Evolutionary conservation across 2,888 invertebrate genomes (phyloP), one percentile per base, ranked within the genome.

Genomic region (Sialis lutaria): DNA sequence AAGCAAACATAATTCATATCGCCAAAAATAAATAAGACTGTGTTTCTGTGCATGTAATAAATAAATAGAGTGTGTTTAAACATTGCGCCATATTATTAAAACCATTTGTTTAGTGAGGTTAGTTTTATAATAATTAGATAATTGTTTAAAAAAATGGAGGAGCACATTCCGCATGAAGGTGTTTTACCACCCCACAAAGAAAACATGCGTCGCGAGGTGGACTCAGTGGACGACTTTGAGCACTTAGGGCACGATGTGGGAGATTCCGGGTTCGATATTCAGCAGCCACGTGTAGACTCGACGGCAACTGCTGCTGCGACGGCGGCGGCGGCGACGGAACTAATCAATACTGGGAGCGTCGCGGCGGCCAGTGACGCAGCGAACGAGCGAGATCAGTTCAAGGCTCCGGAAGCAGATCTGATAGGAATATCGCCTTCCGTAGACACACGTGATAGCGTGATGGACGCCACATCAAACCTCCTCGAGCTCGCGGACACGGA

Each of bases 191-290:
- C 22, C 22, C 22, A 6, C 30, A 7, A 39, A 40, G 40, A 45
- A 13, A 45, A 40, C 6, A 40, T 47, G 31, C 42, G 22, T 34
- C 48, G 80, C 51, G 81, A 81, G 53, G 72, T 75, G 58, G 81
- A 82, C 60, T 82, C 82, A 33, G 68, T 76, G 51, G 82, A 82
- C 58, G 82, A 82, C 65, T 82, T 82, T 61, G 82, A 82, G 63
- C 81, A 82, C 62, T 67, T 82, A 53, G 79, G 77, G 53, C 74
- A 76, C 33, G 42, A 39, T 9, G 42, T n/a, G 32, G 48, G 48
- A 40, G 60, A 64, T 47, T 43, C 44, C 33, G 34, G 41, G 33
- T 31, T 12, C 33, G 48, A 35, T 13, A 43, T 40, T 12, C 33
- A 46, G 31, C n/a, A n/a, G 33, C 13, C 40, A 12, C n/a, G 9